A percentile compares a stretch with the other conserved stretches of the same genome.
Evolutionary conservation across 2,888 invertebrate genomes (phyloP).

Genomic region (Teleogryllus oceanicus): DNA sequence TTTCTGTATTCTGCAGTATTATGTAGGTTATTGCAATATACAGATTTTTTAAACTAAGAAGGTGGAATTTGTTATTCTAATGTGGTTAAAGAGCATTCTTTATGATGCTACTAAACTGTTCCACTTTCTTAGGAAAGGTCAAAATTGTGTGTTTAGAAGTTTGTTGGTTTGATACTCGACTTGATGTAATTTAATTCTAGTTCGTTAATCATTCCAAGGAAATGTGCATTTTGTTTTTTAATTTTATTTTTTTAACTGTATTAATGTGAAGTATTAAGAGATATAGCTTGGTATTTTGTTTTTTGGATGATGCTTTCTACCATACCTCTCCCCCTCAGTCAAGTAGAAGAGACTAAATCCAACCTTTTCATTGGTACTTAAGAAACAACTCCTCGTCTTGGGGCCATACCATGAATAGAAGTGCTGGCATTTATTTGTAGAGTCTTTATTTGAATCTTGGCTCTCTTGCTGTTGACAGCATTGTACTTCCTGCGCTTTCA

Average conservation of each 20-base stretch:
- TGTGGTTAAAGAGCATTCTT: background rate
- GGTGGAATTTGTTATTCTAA: background rate
- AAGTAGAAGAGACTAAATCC: background rate
- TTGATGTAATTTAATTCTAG: slow-evolving; percentile 9
- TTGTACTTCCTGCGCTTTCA: slow-evolving; percentile 11
- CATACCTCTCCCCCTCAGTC: slow-evolving; percentile 7
- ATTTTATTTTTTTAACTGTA: slow-evolving; percentile 9
- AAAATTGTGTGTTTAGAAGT: slow-evolving; percentile 18
- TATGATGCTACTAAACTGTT: background rate
- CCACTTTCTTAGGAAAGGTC: background rate
- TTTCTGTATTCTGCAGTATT: slow-evolving; percentile 18
- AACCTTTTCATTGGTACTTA: slow-evolving; percentile 7
- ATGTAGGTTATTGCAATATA: slow-evolving; percentile 4
- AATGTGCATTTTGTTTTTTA: slow-evolving; percentile 18
- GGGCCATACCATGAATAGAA: background rate
- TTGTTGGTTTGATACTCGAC: slow-evolving; percentile 18
- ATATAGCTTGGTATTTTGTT: background rate
- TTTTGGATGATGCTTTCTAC: background rate
- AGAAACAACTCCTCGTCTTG: background rate
- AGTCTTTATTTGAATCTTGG: background rate
- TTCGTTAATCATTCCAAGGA: slow-evolving; percentile 6
- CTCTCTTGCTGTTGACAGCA: background rate
- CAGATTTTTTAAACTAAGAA: slow-evolving; percentile 1
- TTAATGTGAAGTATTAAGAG: slow-evolving; percentile 11
- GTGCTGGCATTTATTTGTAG: slow-evolving; percentile 8